phyloP scores from a whole-genome alignment of 2,888 invertebrate species.

The Fragum fragum region DNA sequence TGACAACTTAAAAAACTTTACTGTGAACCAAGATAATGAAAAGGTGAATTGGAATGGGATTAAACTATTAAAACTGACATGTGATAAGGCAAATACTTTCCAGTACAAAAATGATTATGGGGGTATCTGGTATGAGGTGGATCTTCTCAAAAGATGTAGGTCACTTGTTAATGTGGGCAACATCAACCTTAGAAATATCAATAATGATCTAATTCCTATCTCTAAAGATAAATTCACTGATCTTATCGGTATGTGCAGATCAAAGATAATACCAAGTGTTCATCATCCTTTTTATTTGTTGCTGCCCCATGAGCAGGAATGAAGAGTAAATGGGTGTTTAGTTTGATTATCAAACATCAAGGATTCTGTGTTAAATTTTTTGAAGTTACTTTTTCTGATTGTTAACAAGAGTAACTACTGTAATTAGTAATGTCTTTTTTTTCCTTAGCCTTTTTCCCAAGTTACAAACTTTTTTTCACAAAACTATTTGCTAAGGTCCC shows the following conservation, averaged over 20 bases:
- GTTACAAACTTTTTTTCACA: no score
- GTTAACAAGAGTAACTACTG: no score
- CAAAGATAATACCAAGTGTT: slow-evolving; percentile 34
- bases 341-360: no score
- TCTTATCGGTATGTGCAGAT: slow-evolving; percentile 29
- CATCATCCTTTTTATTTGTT: no score
- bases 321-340: no score
- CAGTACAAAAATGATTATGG: slow-evolving; percentile 35
- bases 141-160: slow-evolving; percentile 23
- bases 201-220: no score
- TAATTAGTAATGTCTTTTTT: no score
- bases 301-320: slow-evolving; percentile 23
- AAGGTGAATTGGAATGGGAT: slow-evolving; percentile 40
- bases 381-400: no score
- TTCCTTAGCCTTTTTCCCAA: no score
- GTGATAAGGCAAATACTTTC: slow-evolving; percentile 26
- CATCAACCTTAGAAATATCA: not conserved
- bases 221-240: no score
- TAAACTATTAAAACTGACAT: slow-evolving; percentile 9
- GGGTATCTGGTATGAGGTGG: slow-evolving; percentile 18
- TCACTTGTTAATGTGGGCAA: not conserved
- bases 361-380: no score
- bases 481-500: no score
- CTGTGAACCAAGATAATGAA: slow-evolving; percentile 31
- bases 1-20: slow-evolving; percentile 22